Conservation (phyloP, 2,888 invertebrate species). For the Lingula anatina region DNA sequence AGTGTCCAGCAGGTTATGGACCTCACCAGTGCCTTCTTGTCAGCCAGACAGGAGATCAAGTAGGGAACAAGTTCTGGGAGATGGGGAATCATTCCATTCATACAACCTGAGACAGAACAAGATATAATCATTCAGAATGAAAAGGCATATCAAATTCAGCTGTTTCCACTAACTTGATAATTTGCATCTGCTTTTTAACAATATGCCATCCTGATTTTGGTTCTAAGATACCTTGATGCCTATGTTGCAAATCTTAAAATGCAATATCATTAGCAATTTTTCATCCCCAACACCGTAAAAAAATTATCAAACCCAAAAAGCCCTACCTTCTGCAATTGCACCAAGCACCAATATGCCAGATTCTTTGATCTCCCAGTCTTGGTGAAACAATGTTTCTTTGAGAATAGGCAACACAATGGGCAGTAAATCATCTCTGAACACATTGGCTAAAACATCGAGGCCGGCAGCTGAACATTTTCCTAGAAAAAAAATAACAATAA, state of each 20-base stretch:
- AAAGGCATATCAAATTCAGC: too few relatives aligned
- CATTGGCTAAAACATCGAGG: conserved; percentile 92
- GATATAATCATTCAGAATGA: too few relatives aligned
- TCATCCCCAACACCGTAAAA: too few relatives aligned
- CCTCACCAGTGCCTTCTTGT: conserved; percentile 92
- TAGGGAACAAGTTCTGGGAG: conserved; percentile 94
- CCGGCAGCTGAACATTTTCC: conserved; percentile 98
- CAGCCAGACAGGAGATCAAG: conserved; percentile 83
- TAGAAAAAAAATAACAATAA: conserved; percentile 17
- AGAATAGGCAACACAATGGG: conserved; percentile 92
- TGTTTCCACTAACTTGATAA: too few relatives aligned
- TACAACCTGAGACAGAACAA: conserved; percentile 63
- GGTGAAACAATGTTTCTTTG: conserved; percentile 92
- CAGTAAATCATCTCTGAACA: conserved; percentile 90
- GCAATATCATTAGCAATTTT: too few relatives aligned
- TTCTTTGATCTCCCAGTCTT: conserved; percentile 95
- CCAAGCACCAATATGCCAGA: conserved; percentile 89
- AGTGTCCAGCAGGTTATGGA: conserved; percentile 99
- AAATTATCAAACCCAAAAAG: too few relatives aligned
- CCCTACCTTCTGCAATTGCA: conserved; percentile 67
- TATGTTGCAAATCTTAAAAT: too few relatives aligned
- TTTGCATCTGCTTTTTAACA: too few relatives aligned
- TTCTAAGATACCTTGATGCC: too few relatives aligned
- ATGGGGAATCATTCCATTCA: conserved; percentile 95
- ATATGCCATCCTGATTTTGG: too few relatives aligned